Base-by-base conservation (phyloP, 2,113 vertebrate species). In the Macroglossus sobrinus region DNA sequence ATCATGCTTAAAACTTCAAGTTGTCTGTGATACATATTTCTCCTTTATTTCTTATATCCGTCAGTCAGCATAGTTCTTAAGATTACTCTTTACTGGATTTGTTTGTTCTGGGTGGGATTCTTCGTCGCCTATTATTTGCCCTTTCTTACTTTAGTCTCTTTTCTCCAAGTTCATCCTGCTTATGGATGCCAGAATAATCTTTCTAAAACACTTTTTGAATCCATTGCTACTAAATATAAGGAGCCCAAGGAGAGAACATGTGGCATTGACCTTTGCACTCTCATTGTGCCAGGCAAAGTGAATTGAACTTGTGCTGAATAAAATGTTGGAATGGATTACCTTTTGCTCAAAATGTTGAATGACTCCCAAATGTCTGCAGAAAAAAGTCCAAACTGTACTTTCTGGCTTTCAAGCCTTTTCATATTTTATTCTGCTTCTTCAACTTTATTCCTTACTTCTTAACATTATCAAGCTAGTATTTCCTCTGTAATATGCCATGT, bases 241-340 rank as follows among this genome's bases (percentile, higher is more conserved):
- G 71, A 78, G 26, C 72, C 1, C 8, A 18, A 93, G 55, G 66
- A 82, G 76, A 81, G 86, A 69, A n/a, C 57, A 18, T 69, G 79
- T 78, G 57, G 50, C 57, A 0, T 78, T 55, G 88, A 89, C 35
- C 91, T 95, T 97, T 96, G 92, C 8, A 43, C 64, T 92, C 21
- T 45, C 16, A 24, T 59, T 80, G 30, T 97, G 86, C 68, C 82
- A 93, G 74, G 66, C 66, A 74, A 57, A 85, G 47, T 84, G 90
- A 95, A 68, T 68, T 95, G 92, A 82, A 72, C 93, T 66, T 90
- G 79, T 78, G 53, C 61, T 66, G 84, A 84, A 80, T 97, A 95
- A 95, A 96, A 96, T 95, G 88, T 97, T 97, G 96, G 88, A 85
- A 50, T 92, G 75, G 80, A 81, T 95, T 40, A 87, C 74, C 59